These are phyloP conservation scores for Theropithecus gelada DNA, from an alignment of 2,113 vertebrate genomes.

Conservation along the genomic window DNA sequence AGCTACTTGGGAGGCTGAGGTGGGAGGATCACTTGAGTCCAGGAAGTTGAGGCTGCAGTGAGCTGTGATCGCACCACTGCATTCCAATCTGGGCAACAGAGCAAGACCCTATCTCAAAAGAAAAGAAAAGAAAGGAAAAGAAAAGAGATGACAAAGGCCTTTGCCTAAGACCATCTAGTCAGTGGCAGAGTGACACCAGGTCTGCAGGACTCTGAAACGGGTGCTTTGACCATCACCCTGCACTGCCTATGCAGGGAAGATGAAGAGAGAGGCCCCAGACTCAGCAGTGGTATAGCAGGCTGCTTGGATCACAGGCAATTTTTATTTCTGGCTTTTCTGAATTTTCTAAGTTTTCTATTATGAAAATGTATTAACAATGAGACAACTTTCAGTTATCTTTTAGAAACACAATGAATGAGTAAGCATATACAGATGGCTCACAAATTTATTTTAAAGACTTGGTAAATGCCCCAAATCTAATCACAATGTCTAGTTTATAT, in stretches of 20 bases:
- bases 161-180: fast-evolving
- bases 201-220: fast-evolving
- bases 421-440: neutral
- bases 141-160: neutral
- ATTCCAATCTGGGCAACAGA: no score
- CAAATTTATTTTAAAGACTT: neutral
- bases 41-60: no score
- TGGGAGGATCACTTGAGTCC: no score
- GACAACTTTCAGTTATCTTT: neutral
- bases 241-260: neutral
- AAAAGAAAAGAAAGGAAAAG: no score
- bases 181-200: neutral
- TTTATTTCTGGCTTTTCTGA: neutral
- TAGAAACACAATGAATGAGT: neutral
- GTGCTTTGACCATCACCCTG: no score
- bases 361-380: neutral
- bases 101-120: no score
- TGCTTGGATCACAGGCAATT: neutral
- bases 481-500: neutral
- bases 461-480: neutral
- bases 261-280: no score
- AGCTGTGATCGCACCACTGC: no score
- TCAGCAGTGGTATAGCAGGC: fast-evolving
- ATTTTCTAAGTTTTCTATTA: neutral
- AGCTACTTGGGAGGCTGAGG: no score